phyloP scores from a whole-genome alignment of 2,888 invertebrate species.

The Polydrusus pterygomalis region DNA sequence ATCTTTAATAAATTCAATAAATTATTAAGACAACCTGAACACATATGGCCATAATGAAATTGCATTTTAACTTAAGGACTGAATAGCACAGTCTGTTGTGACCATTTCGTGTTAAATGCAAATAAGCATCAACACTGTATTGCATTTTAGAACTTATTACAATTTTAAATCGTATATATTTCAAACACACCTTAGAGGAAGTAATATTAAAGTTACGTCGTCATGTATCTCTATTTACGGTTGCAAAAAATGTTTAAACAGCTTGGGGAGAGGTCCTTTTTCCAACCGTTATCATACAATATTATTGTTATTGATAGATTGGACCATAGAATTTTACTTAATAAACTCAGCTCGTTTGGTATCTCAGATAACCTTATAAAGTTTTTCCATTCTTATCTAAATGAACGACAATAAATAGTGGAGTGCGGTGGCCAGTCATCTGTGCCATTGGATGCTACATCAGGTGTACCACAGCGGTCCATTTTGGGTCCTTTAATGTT shows the following conservation, averaged over 20 bases:
- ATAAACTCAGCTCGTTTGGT: too few relatives aligned
- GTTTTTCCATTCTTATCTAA: too few relatives aligned
- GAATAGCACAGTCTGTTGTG: constrained; percentile 49
- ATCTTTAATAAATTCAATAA: constrained; percentile 51
- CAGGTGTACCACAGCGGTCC: too few relatives aligned
- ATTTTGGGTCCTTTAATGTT: too few relatives aligned
- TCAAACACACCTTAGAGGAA: constrained; percentile 43
- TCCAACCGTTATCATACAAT: too few relatives aligned
- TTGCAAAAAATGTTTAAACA: neutral
- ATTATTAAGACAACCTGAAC: constrained; percentile 40
- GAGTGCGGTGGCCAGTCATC: too few relatives aligned
- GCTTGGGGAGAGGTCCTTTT: neutral
- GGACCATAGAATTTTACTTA: too few relatives aligned
- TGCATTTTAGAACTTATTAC: constrained; percentile 44
- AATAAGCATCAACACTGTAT: constrained; percentile 48
- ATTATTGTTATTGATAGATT: too few relatives aligned
- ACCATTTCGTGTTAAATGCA: constrained; percentile 56
- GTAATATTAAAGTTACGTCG: neutral
- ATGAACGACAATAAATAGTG: too few relatives aligned
- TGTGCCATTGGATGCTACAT: too few relatives aligned
- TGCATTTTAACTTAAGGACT: constrained; percentile 36
- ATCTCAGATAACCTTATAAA: too few relatives aligned
- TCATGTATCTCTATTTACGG: neutral
- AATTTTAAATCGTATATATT: constrained; percentile 39
- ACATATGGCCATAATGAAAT: constrained; percentile 49